Conservation (phyloP, 1,140 invertebrate species). For the Cotesia typhae region DNA sequence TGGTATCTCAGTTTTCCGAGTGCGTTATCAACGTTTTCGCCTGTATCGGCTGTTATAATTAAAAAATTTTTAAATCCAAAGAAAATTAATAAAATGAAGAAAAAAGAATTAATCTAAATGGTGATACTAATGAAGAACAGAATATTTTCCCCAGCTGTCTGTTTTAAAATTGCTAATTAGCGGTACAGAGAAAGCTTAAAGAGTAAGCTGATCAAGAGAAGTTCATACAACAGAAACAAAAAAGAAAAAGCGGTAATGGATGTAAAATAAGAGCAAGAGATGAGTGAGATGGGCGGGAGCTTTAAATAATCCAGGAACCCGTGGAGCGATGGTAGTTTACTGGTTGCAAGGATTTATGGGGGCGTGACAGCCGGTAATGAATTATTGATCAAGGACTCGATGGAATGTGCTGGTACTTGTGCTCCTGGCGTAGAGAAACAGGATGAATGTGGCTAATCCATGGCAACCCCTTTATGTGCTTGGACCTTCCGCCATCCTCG, state of each 20-base stretch:
- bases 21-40: conserved; percentile 42
- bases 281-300: conserved; percentile 6
- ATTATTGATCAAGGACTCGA: conserved; percentile 52
- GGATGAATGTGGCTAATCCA: conserved; percentile 45
- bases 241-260: conserved; percentile 16
- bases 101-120: neutral
- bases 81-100: neutral
- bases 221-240: conserved; percentile 27
- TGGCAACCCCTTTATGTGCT: conserved; percentile 21
- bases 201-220: neutral
- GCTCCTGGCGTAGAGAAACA: conserved; percentile 27
- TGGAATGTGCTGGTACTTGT: too few relatives aligned
- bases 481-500: conserved; percentile 35
- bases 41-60: conserved; percentile 34
- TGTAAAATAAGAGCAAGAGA: conserved; percentile 20
- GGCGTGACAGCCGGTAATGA: conserved; percentile 50
- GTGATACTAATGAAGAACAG: neutral
- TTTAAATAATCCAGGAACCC: conserved; percentile 19
- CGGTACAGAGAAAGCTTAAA: too few relatives aligned
- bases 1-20: conserved; percentile 90
- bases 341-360: conserved; percentile 23
- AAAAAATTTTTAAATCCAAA: neutral
- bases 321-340: conserved; percentile 14
- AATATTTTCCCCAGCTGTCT: too few relatives aligned
- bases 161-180: too few relatives aligned